These are phyloP conservation scores for Orthonychiurus folsomi DNA, from an alignment of 2,888 invertebrate genomes.

Conservation along the genomic window DNA sequence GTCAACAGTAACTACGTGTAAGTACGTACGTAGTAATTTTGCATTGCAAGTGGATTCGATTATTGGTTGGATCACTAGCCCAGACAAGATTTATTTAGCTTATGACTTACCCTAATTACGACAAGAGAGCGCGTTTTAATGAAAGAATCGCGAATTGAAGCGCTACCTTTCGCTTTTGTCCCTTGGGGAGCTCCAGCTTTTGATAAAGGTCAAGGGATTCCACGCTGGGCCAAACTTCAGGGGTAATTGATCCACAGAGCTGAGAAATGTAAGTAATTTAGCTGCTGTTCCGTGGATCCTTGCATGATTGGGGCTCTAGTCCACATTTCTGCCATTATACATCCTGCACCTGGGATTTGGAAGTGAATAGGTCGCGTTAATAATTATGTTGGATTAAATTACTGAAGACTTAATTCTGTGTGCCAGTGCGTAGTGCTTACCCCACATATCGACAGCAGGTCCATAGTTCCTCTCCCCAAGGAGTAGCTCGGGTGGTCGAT, in stretches of 20 bases:
- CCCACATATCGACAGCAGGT: conserved; percentile 87
- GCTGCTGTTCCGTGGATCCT: conserved; percentile 94
- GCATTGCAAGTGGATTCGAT: no score
- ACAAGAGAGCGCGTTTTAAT: no score
- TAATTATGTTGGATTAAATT: neutral
- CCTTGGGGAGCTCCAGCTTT: conserved; percentile 77
- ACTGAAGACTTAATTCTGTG: no score
- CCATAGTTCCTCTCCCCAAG: conserved; percentile 87
- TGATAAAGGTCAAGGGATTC: conserved; percentile 78
- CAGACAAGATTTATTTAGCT: no score
- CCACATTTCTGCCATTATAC: conserved; percentile 99
- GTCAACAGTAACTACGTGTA: no score
- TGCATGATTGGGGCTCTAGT: conserved; percentile 84
- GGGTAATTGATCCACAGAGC: conserved; percentile 89
- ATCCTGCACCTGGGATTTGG: conserved; percentile 75
- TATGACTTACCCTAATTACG: no score
- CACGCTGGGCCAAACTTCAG: conserved; percentile 88
- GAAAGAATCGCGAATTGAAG: no score
- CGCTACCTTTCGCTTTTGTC: conserved; percentile 65
- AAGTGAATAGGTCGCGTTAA: neutral
- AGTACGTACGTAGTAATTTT: neutral
- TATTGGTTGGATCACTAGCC: no score
- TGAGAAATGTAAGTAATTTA: conserved; percentile 88
- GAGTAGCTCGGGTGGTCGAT: conserved; percentile 62
- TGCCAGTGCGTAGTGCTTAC: no score